Evolutionary conservation across 2,113 vertebrate species (phyloP).

Genomic region (Ivindomyrus marchei): DNA sequence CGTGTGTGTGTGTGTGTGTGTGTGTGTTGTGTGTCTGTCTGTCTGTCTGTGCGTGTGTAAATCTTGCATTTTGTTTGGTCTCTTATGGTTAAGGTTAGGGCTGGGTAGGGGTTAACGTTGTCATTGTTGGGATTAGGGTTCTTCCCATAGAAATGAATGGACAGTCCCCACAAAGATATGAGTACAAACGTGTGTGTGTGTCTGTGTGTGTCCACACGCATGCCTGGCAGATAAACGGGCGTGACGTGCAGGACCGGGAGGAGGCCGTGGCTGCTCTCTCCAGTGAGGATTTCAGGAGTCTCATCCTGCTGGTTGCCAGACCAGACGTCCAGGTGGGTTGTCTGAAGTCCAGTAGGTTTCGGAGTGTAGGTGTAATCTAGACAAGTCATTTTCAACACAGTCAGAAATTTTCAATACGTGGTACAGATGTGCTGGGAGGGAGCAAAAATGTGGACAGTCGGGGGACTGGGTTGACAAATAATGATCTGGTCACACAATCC

Average conservation of each 20-base stretch:
- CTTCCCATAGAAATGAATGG: neutral
- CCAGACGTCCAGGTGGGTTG: slow-evolving; percentile 81
- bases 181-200: slow-evolving; percentile 24
- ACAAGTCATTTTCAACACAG: neutral
- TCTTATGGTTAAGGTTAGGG: neutral
- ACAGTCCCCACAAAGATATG: neutral
- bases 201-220: slow-evolving; percentile 56
- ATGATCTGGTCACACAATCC: neutral
- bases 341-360: neutral
- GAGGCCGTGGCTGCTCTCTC: slow-evolving; percentile 84
- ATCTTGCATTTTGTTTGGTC: neutral
- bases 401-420: neutral
- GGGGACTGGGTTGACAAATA: neutral
- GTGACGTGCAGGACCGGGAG: slow-evolving; percentile 81
- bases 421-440: neutral
- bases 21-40: no score
- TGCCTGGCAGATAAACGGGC: slow-evolving; percentile 86
- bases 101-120: neutral
- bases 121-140: neutral
- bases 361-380: neutral
- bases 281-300: slow-evolving; percentile 76
- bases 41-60: slow-evolving; percentile 16
- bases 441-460: neutral
- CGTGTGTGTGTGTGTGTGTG: neutral
- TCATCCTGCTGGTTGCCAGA: slow-evolving; percentile 80